Base-by-base conservation (phyloP, 2,797 vertebrate species). In the Notoglanidium macrostoma region DNA sequence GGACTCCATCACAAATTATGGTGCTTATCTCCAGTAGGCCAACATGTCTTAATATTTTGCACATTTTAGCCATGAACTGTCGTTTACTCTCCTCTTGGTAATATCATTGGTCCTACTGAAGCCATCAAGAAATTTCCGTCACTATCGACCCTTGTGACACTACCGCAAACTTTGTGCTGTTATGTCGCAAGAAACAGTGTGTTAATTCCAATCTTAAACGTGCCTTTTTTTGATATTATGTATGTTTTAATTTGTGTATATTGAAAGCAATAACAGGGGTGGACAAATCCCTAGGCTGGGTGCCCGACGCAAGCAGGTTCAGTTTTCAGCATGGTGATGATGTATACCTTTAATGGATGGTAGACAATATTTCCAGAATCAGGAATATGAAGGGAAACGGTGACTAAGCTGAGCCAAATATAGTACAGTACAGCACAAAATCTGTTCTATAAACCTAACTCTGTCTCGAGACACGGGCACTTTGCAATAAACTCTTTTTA, bases 221-320 rank as follows among this genome's bases (percentile, higher is more conserved):
- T 90, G 92, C 68, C 88, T 87, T 89, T 91, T 86, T 68, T 83
- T 49, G 40, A 40, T 51, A 90, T 92, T 93, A 19, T 91, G 40
- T 91, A 91, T 91, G 90, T 92, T 92, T 91, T 90, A 84, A 0
- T 94, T 86, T 84, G 44, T 91, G 89, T 92, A 90, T 95, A 94
- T 95, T 95, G 94, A 94, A 95, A 93, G 92, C 94, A 94, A 94
- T 90, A 54, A 17, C 61, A 68, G 63, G 81, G 46, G 29, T 83
- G 81, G 81, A 83, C 81, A 68, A 68, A 54, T 83, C 46, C 2
- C 10, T 68, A 54, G 11, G 11, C 46, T 68, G 5, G 46, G 46
- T 68, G 29, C 23, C 44, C 51, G 44, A 83, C 32, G 63, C 17
- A 67, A 35, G 61, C 46, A 83, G 19, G 29, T 83, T 51, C 15